Evolutionary conservation across 2,113 vertebrate species (phyloP).

Genomic region (Dasyurus viverrinus): DNA sequence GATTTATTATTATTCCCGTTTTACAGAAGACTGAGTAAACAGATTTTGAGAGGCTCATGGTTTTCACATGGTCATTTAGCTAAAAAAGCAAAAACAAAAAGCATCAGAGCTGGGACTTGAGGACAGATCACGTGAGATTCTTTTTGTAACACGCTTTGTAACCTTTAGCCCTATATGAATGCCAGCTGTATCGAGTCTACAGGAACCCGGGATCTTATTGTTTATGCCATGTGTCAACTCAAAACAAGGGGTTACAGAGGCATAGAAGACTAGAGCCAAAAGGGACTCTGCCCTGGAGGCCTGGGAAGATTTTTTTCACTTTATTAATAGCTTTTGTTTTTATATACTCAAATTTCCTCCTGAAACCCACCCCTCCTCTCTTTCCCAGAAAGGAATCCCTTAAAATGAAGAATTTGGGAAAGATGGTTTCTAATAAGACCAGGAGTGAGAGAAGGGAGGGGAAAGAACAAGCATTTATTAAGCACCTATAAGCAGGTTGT

Average conservation of each 20-base stretch:
- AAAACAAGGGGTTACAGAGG: not conserved
- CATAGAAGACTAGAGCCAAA: not conserved
- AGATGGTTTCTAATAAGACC: not conserved
- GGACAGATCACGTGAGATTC: no score
- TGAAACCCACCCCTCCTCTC: not conserved
- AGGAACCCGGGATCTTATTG: not conserved
- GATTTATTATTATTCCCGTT: no score
- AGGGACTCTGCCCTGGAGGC: not conserved
- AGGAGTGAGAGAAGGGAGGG: not conserved
- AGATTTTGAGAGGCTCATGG: not conserved
- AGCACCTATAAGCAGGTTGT: not conserved
- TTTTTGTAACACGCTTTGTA: no score
- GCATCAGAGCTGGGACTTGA: no score
- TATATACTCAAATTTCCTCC: not conserved
- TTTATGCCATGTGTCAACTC: not conserved
- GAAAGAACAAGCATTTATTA: not conserved
- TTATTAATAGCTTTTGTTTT: not conserved
- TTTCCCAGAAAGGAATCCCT: not conserved
- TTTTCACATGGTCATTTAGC: not conserved
- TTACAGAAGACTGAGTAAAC: not conserved
- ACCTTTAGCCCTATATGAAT: not conserved
- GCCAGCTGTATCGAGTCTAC: not conserved
- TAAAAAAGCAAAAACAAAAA: not conserved
- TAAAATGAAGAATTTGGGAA: not conserved
- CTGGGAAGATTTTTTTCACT: not conserved